Evolutionary conservation across 2,888 invertebrate genomes (phyloP), one percentile per base, ranked within the genome.

Genomic region (Troilus luridus): DNA sequence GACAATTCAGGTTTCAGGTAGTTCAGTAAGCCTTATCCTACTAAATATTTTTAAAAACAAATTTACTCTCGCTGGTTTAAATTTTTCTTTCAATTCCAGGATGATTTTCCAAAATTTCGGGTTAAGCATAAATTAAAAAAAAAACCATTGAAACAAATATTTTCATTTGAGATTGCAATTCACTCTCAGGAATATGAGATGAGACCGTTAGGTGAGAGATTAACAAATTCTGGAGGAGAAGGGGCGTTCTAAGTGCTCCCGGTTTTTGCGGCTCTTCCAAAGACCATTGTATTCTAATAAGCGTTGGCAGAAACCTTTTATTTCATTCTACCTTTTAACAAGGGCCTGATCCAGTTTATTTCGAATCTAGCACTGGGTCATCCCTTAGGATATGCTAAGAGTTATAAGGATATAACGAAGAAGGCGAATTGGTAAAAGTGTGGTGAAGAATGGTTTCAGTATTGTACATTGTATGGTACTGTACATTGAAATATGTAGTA

Each of bases 211-310:
- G 85, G 85, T 85, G 85, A 85, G 85, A 85, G 56, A 85, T 85
- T 85, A 85, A 85, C 56, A 85, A 85, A 85, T 85, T 58, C 85
- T 58, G 5, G 11, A 58, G 8, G n/a, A 54, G 85, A 81, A 56
- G 85, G 56, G 56, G 12, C 56, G 56, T 56, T n/a, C 85, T 85
- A 85, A 85, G 56, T 56, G 85, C 85, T 58, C 56, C 85, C 56
- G 85, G 85, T 85, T 85, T 85, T 85, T 85, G 85, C 85, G 85
- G 85, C 85, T 58, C 56, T 58, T 85, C 85, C 85, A 85, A 85
- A 85, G 85, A 85, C 85, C 85, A 85, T 85, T 85, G 85, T 85
- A 85, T 85, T 85, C 85, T 85, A 85, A 85, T 85, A 54, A 85
- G 85, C 56, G n/a, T 56, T 56, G n/a, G n/a, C 21, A 56, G 56